These are phyloP conservation scores for Macrosiphum euphorbiae DNA, from an alignment of 2,888 invertebrate genomes.

Conservation along the genomic window DNA sequence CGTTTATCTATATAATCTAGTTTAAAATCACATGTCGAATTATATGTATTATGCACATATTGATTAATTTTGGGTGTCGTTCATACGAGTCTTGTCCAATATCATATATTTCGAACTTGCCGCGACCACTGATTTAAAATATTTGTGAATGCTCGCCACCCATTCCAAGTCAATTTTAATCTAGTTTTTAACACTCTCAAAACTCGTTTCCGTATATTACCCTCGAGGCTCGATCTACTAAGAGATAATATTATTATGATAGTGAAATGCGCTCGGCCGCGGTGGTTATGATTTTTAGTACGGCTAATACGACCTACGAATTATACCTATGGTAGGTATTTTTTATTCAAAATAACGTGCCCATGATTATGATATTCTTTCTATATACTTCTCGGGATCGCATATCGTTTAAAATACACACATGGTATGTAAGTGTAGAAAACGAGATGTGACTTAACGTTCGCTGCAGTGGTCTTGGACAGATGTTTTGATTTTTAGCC, in stretches of 20 bases:
- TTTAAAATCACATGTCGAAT: not conserved
- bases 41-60: not conserved
- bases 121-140: not conserved
- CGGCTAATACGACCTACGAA: not conserved
- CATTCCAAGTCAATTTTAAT: conserved; percentile 9
- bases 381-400: not conserved
- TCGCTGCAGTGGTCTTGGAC: not conserved
- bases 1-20: not conserved
- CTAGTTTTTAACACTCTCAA: conserved; percentile 43
- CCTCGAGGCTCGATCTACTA: not conserved
- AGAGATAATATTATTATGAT: not conserved
- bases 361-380: not conserved
- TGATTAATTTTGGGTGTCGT: not conserved
- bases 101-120: not conserved
- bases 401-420: not conserved
- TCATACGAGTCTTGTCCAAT: not conserved
- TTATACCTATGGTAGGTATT: not conserved
- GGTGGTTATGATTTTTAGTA: not conserved
- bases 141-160: not conserved
- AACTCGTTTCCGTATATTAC: conserved; percentile 8
- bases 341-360: not conserved
- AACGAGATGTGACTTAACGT: not conserved
- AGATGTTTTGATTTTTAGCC: not conserved
- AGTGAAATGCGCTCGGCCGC: not conserved
- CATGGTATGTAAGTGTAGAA: not conserved